Base-by-base conservation (phyloP, 1,140 invertebrate genomes). In the Pogonomyrmex barbatus region DNA sequence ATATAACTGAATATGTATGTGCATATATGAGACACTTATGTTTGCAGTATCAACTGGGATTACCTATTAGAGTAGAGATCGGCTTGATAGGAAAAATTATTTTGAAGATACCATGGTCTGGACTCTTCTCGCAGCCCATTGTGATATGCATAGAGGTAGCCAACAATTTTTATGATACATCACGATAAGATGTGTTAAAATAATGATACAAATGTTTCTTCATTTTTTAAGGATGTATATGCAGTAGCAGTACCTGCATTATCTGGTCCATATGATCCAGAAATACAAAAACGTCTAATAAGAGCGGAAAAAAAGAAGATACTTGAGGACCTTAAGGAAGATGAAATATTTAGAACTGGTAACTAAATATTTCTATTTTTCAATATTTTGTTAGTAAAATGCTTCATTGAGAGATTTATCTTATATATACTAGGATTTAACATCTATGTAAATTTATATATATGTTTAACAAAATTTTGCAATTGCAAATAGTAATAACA, bases 51-150 rank as follows among this genome's bases (percentile, higher is more conserved):
- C 97, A 98, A 93, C 94, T 98, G 54, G 97, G 97, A 92, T 94
- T 98, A 83, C 97, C 97, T 6, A 97, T 98, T 83, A 97, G 97
- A 95, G 97, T 98, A 39, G 97, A 97, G 94, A 96, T 97, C 77
- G 97, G 97, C 70, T 96, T 97, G 30, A 96, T 98, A 83, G 97
- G 97, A 54, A 97, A 97, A 93, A 96, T 98, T 87, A 96, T 96
- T 65, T 94, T 98, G 1, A 96, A 97, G 92, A 98, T 98, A 93
- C 97, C 97, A 88, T 98, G 97, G 97, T 96, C 96, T 2, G 96
- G 96, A 47, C 94, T 98, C 2, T 97, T 97, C 93, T 96, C 96
- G 10, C 96, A 97, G 90, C 96, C 97, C 0, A 96, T 97, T 17
- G 92, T 97, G 0, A 95, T 97, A 12, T 96, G 96, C 87, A 96